phyloP scores from a whole-genome alignment of 2,797 vertebrate genomes.

The Bradypodion pumilum region DNA sequence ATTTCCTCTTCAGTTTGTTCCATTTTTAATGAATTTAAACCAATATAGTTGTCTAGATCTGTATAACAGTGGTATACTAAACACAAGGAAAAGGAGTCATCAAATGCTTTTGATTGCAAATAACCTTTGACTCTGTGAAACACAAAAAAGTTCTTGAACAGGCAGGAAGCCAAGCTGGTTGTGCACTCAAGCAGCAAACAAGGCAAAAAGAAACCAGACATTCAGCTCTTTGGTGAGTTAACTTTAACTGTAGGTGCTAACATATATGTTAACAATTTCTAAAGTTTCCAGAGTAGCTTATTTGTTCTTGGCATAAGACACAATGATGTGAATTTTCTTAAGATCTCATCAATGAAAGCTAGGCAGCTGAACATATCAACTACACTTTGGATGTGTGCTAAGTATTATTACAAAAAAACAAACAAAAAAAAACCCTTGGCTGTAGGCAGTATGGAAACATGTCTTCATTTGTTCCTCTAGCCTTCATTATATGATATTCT shows the following conservation, averaged over 20 bases:
- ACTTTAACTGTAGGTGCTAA: constrained; percentile 42
- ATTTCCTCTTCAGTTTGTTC: background rate
- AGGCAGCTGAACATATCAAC: background rate
- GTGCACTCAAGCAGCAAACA: constrained; percentile 1
- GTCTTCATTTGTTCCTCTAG: constrained; percentile 1
- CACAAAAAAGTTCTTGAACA: constrained; percentile 48
- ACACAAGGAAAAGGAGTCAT: background rate
- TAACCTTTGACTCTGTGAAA: constrained; percentile 5
- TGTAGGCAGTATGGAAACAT: constrained; percentile 20
- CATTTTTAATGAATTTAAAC: background rate
- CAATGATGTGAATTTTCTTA: constrained; percentile 7
- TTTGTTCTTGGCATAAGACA: constrained; percentile 46
- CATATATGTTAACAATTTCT: constrained; percentile 37
- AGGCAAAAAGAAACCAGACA: constrained; percentile 52
- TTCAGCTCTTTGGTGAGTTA: constrained; percentile 40
- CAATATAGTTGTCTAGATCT: background rate
- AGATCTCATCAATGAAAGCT: background rate
- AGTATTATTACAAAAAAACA: background rate
- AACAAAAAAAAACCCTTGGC: no score
- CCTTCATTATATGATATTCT: constrained; percentile 28
- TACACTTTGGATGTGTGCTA: background rate
- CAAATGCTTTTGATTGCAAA: background rate
- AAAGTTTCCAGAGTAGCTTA: constrained; percentile 47
- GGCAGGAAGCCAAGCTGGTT: background rate
- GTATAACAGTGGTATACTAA: background rate